Conservation (phyloP, 2,113 vertebrate species). For the Nothobranchius furzeri region DNA sequence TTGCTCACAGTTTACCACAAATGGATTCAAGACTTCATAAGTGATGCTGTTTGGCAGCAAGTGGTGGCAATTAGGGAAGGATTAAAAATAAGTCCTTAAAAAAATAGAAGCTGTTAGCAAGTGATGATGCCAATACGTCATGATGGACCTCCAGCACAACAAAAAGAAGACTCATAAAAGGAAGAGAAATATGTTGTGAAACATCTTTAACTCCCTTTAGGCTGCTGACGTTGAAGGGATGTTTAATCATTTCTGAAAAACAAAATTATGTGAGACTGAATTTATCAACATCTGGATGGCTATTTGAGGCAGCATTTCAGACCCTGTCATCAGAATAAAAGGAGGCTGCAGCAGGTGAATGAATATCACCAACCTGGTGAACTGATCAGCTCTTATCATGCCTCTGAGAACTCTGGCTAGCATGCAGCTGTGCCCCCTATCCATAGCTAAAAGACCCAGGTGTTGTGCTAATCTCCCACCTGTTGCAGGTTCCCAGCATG, state of each 20-base stretch:
- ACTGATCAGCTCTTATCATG: constrained; percentile 49
- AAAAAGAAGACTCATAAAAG: background rate
- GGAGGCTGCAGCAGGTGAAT: background rate
- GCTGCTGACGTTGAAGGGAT: background rate
- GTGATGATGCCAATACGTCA: constrained; percentile 1
- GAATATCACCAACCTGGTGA: constrained; percentile 33
- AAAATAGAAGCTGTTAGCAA: background rate
- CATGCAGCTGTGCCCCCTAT: constrained; percentile 10
- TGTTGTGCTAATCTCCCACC: constrained; percentile 39
- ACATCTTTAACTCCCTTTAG: background rate
- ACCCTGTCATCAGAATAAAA: constrained; percentile 3
- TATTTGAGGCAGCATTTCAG: constrained; percentile 5
- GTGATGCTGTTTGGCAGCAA: constrained; percentile 47
- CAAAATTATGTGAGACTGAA: constrained; percentile 1
- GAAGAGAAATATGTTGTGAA: background rate
- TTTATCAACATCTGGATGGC: background rate
- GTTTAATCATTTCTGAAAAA: background rate
- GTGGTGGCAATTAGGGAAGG: constrained; percentile 14
- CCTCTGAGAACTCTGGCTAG: constrained; percentile 13
- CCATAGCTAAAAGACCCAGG: background rate
- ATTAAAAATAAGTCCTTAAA: constrained; percentile 6
- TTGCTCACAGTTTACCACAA: constrained; percentile 64
- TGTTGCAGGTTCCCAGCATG: constrained; percentile 26
- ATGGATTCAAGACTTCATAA: constrained; percentile 64
- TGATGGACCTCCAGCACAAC: constrained; percentile 3